Evolutionary conservation across 2,797 vertebrate genomes (phyloP), one percentile per base, ranked within the genome.

Genomic region (Halcyon smyrnensis): DNA sequence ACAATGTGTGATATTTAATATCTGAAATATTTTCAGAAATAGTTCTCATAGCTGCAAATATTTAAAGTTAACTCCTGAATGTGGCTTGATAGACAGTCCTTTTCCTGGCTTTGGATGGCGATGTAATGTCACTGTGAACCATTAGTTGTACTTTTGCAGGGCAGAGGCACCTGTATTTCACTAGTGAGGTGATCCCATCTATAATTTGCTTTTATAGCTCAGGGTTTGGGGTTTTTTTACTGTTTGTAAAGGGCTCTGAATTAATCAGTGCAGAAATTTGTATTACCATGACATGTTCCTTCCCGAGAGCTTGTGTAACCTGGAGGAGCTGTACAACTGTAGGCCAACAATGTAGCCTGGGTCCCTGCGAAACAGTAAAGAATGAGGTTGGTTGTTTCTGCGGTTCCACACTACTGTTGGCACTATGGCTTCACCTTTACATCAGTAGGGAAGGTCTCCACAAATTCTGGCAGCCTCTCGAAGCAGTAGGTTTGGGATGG

Each of bases 181-280:
- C 68, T 73, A 41, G 59, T 81, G 69, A 75, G 59, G 21, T 32
- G 75, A 89, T 71, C 16, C 64, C 34, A 39, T 76, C 21, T 89
- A 32, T 65, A 80, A 12, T 75, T 56, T 50, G 75, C 37, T 85
- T 90, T 82, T 87, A 46, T 68, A 77, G 39, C 19, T 80, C 24
- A 45, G 51, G 6, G 30, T 87, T 90, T 82, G 37, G 36, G 36
- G 27, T 17, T 92, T 92, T 82, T 76, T 51, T 87, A 25, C 43
- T 37, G 10, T 97, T 96, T 97, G 86, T 93, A 63, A 96, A 95
- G 67, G 81, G 34, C 50, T 93, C 79, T 78, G 50, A 92, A 73
- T 88, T 77, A 81, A 84, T 59, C 81, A 62, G 70, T 20, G 27
- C 23, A 89, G 77, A 67, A 90, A 81, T 87, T 39, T 86, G 50